A percentile compares a stretch with the other conserved stretches of the same genome.
Conservation (phyloP, 2,113 vertebrate genomes). For the Sylvietta virens region DNA sequence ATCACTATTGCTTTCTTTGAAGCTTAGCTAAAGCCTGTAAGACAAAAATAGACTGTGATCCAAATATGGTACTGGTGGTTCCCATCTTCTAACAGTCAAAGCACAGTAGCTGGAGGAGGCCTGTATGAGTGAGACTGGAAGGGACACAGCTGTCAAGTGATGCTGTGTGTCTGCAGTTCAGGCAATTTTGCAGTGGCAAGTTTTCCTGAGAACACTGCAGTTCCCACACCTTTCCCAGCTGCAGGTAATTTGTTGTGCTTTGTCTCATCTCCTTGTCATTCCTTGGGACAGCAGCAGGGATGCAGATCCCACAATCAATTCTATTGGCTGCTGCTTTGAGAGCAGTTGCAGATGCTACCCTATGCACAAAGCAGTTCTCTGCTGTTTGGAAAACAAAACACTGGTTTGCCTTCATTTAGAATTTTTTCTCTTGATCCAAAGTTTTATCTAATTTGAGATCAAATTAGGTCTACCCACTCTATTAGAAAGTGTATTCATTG, state of each 20-base stretch:
- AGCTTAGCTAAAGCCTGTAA: background rate
- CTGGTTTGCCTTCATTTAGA: background rate
- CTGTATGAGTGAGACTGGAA: background rate
- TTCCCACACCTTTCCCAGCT: background rate
- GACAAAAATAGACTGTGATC: background rate
- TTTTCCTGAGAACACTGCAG: background rate
- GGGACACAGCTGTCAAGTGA: background rate
- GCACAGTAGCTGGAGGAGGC: background rate
- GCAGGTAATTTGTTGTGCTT: background rate
- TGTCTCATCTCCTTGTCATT: background rate
- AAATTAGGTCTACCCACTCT: background rate
- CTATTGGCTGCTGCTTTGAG: background rate
- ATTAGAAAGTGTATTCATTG: background rate
- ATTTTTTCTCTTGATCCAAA: background rate
- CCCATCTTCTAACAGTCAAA: background rate
- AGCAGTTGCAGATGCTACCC: background rate
- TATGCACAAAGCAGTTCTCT: background rate
- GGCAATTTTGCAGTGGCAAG: background rate
- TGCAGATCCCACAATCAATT: background rate
- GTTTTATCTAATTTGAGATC: background rate
- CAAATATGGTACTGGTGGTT: background rate
- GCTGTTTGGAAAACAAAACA: background rate
- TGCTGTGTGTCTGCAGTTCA: fast-evolving
- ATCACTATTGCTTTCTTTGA: background rate
- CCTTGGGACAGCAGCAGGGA: background rate